Evolutionary conservation across 2,888 invertebrate species (phyloP).

Genomic region (Iselma pallidipennis): DNA sequence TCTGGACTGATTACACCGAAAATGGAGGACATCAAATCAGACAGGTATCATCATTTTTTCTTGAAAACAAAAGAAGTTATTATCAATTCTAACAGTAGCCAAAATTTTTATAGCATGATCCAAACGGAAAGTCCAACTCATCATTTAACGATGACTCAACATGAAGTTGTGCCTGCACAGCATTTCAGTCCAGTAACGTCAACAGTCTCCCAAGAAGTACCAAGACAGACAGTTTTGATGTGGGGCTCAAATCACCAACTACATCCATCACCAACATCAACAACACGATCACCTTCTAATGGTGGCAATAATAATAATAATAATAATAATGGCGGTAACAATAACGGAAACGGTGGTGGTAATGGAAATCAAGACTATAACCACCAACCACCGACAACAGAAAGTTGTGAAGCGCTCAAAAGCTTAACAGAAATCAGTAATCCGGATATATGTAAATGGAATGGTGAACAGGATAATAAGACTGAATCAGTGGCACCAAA

Average conservation of each 20-base stretch:
- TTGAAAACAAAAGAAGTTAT: constrained; percentile 31
- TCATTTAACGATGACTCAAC: constrained; percentile 37
- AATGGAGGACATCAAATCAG: constrained; percentile 64
- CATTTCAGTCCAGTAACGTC: constrained; percentile 52
- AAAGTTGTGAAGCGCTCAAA: constrained; percentile 48
- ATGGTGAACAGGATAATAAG: constrained; percentile 43
- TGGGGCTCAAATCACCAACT: constrained; percentile 68
- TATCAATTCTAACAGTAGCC: constrained; percentile 38
- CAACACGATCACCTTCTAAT: constrained; percentile 43
- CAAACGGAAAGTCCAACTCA: constrained; percentile 38
- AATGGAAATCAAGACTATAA: constrained; percentile 32
- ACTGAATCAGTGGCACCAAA: constrained; percentile 42
- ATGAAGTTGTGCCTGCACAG: constrained; percentile 44
- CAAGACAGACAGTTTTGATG: constrained; percentile 91
- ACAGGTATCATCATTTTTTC: constrained; percentile 38
- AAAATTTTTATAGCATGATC: constrained; percentile 22
- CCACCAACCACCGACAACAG: constrained; percentile 29
- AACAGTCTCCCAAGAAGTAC: constrained; percentile 57
- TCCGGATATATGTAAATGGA: constrained; percentile 53
- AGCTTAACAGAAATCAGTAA: constrained; percentile 49
- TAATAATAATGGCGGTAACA: constrained; percentile 1
- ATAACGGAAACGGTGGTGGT: neutral
- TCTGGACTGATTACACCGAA: constrained; percentile 63
- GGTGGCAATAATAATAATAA: constrained; percentile 7
- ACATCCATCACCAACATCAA: constrained; percentile 39